These are phyloP conservation scores for Eilema depressum DNA, from an alignment of 2,888 invertebrate genomes.

Conservation along the genomic window DNA sequence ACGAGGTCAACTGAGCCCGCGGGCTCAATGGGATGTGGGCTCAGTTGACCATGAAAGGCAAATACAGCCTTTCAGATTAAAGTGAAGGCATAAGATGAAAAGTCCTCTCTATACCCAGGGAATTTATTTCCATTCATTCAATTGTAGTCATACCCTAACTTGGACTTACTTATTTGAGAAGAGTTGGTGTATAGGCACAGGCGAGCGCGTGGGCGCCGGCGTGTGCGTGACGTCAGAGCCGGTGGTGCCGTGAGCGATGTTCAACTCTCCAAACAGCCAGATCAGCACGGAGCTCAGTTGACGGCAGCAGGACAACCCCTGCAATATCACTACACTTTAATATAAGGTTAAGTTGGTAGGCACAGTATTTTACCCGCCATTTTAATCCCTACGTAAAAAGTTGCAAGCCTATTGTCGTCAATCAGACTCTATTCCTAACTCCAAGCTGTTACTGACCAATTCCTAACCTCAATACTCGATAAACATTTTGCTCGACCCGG, in stretches of 20 bases:
- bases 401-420: background rate
- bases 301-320: constrained; percentile 88
- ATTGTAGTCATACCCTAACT: too few relatives aligned
- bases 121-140: too few relatives aligned
- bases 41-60: too few relatives aligned
- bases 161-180: constrained; percentile 71
- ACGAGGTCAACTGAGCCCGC: too few relatives aligned
- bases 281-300: constrained; percentile 88
- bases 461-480: background rate
- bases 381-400: background rate
- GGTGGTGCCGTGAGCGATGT: constrained; percentile 48
- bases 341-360: background rate
- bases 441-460: background rate
- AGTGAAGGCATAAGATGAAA: too few relatives aligned
- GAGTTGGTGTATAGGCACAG: constrained; percentile 77
- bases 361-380: too few relatives aligned
- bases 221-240: constrained; percentile 31
- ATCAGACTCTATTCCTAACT: background rate
- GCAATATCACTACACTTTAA: constrained; percentile 15
- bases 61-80: too few relatives aligned
- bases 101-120: too few relatives aligned
- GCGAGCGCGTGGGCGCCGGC: constrained; percentile 49
- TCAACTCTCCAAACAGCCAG: constrained; percentile 85
- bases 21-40: too few relatives aligned
- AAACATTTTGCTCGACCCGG: background rate